Evolutionary conservation across 2,797 vertebrate genomes (phyloP), one percentile per base, ranked within the genome.

Genomic region (Sciurus vulgaris): DNA sequence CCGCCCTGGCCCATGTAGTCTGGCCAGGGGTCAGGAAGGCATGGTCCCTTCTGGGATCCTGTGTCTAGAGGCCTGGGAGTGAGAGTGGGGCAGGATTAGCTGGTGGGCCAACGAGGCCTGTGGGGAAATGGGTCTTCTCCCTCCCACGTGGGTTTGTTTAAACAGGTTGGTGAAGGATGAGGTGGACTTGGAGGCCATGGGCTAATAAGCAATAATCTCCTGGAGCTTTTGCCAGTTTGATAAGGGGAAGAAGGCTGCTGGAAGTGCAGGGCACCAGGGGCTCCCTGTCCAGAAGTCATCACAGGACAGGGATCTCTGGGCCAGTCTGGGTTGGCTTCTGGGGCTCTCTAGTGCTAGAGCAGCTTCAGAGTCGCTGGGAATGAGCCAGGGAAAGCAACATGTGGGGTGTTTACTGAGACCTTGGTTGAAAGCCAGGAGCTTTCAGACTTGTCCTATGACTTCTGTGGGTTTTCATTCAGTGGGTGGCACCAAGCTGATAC

Each of bases 151-250:
- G 49, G 28, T 93, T 87, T 41, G 82, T 79, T 51, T 61, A 11
- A 72, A 56, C 11, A 44, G 15, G 33, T 26, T 78, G 28, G 41
- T 86, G 67, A 79, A 54, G 33, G n/a, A 61, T 76, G 18, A 92
- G 82, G 44, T 59, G 49, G 69, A 94, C 85, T 89, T 82, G 77
- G 69, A 86, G 49, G 47, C 54, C 28, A 59, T 41, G 73, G 24
- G 35, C 47, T 91, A 87, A 85, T 81, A 90, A 91, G 26, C 4
- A 77, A 12, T 65, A 70, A 88, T 67, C 11, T 69, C 14, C 51
- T 74, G 84, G 44, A 93, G 10, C 51, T 38, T 44, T 95, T 30
- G 65, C 33, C 33, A 76, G 3, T 88, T 85, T 95, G 81, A 93
- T 41, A 41, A 96, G 63, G 87, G 56, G 18, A 81, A 91, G 82